Percentiles rank a stretch among this genome's conserved stretches.
Evolutionary conservation across 2,113 vertebrate species (phyloP).

Genomic region (Dendropsophus ebraccatus): DNA sequence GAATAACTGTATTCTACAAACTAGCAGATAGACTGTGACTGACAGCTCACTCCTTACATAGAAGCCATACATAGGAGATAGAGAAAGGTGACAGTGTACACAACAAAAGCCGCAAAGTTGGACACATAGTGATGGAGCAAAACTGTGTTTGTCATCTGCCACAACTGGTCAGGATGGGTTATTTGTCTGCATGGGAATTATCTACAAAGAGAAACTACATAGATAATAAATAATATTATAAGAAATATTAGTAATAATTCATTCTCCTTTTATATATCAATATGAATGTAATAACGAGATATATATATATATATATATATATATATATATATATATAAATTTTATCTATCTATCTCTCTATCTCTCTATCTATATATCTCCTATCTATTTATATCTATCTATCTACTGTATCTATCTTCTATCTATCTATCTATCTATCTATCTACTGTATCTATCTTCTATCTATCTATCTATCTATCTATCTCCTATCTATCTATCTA

Average conservation of each 20-base stretch:
- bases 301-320: too few species aligned
- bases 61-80: not conserved
- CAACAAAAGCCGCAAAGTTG: not conserved
- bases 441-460: too few species aligned
- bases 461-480: not conserved
- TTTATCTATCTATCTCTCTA: slow-evolving; percentile 5
- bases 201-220: not conserved
- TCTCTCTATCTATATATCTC: not conserved
- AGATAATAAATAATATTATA: not conserved
- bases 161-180: not conserved
- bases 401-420: not conserved
- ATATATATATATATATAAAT: too few species aligned
- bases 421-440: too few species aligned
- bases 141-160: not conserved
- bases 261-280: too few species aligned
- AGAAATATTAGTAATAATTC: too few species aligned
- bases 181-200: not conserved
- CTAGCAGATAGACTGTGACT: not conserved
- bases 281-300: too few species aligned
- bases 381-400: not conserved
- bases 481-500: not conserved
- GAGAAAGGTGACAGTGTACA: not conserved
- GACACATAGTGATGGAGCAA: not conserved
- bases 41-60: not conserved
- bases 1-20: not conserved